Evolutionary conservation across 2,888 invertebrate species (phyloP), one percentile per base, ranked within the genome.

Genomic region (Melinaea menophilus): DNA sequence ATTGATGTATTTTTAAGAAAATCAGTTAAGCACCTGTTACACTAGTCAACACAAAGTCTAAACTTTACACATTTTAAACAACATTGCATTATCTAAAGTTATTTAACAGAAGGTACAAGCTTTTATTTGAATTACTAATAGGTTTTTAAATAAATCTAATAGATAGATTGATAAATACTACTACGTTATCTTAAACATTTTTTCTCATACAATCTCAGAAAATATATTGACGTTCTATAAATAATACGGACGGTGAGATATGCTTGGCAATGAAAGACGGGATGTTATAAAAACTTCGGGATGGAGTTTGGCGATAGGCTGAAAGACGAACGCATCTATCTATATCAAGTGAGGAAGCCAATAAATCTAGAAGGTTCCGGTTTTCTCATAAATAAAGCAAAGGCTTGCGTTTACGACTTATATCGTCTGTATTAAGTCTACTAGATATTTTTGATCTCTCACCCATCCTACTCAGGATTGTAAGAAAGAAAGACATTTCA

Each of bases 281-380:
- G 66, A 64, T 66, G 69, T 68, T 69, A 75, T 75, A 75, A 73
- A 73, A 77, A 75, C 67, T 76, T 75, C 69, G 72, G 72, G 75
- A 77, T 75, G 71, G 71, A 80, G 79, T 82, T 82, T 79, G 76
- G 76, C 77, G 76, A 77, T 79, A 79, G 76, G 78, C 75, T 73
- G 73, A 72, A 74, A 75, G 77, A 76, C 71, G 69, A 67, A 77
- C 71, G 75, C 79, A 82, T 84, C 81, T 77, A 80, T 84, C 79
- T 79, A 74, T 78, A 80, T 84, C 79, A 78, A 78, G 75, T 79
- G 80, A 80, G 82, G 78, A 82, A 83, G 78, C 79, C 75, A 80
- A 87, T 88, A 90, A 86, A 89, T 90, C 84, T 79, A 64, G 69
- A 75, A 66, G 75, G 79, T 82, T 80, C 79, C 78, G 78, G 76